phyloP scores from a whole-genome alignment of 2,113 vertebrate species.

The Shinisaurus crocodilurus region DNA sequence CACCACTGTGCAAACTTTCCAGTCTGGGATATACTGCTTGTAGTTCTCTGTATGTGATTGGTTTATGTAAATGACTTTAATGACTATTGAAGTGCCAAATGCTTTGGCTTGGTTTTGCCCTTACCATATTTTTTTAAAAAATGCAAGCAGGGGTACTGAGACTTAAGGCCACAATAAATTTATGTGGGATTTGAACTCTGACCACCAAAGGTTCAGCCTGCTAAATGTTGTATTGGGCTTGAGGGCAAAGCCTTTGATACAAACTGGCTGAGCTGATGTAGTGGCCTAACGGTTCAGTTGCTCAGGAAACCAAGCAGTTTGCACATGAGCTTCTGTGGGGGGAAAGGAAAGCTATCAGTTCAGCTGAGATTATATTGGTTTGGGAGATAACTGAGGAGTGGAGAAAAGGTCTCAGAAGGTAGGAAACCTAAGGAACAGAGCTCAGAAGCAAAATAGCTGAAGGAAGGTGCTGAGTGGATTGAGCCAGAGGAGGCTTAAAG shows the following conservation, averaged over 20 bases:
- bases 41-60: not conserved
- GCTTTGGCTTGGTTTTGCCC: not conserved
- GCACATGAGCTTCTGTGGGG: not conserved
- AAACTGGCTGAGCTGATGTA: not conserved
- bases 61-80: not conserved
- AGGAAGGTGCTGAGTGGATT: not conserved
- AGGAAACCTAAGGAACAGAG: not conserved
- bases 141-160: not conserved
- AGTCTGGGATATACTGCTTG: not conserved
- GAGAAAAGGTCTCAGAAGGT: not conserved
- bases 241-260: not conserved
- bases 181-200: not conserved
- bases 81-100: not conserved
- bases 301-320: not conserved
- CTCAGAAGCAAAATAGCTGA: not conserved
- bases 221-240: not conserved
- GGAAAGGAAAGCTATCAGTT: not conserved
- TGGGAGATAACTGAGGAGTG: not conserved
- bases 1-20: not conserved
- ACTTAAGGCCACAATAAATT: not conserved
- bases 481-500: not conserved
- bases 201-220: not conserved
- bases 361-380: not conserved
- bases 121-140: not conserved
- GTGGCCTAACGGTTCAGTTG: not conserved